phyloP scores from a whole-genome alignment of 2,113 vertebrate species.

The Cygnus atratus region DNA sequence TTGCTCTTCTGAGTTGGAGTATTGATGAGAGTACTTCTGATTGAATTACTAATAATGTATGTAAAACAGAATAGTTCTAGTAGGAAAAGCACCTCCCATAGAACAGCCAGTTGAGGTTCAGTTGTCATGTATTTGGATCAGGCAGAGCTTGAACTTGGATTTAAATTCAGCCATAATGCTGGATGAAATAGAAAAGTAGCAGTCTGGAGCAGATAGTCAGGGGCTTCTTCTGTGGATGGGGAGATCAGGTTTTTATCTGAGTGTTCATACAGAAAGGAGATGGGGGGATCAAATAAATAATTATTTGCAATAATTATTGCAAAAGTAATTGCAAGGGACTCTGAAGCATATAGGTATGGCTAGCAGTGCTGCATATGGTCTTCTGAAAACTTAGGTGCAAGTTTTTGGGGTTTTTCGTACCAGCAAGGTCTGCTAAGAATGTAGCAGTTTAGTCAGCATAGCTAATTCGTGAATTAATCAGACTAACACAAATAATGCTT shows the following conservation, averaged over 20 bases:
- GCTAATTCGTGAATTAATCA: not conserved
- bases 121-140: not conserved
- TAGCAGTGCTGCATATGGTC: not conserved
- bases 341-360: fast-evolving
- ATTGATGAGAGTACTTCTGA: not conserved
- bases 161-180: not conserved
- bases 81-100: not conserved
- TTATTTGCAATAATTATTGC: not conserved
- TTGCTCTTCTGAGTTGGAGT: not conserved
- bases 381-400: not conserved
- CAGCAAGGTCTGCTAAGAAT: not conserved
- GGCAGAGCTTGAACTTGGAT: not conserved
- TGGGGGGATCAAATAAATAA: too few species aligned
- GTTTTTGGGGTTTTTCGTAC: not conserved
- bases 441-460: not conserved
- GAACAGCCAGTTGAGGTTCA: not conserved
- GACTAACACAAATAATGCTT: not conserved
- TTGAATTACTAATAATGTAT: not conserved
- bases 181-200: not conserved
- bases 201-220: not conserved
- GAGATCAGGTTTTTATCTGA: not conserved
- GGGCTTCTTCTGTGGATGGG: not conserved
- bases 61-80: not conserved
- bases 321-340: not conserved
- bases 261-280: not conserved